A percentile compares a stretch with the other conserved stretches of the same genome.
Conservation (phyloP, 1,140 invertebrate species). For the Scaptodrosophila lebanonensis region DNA sequence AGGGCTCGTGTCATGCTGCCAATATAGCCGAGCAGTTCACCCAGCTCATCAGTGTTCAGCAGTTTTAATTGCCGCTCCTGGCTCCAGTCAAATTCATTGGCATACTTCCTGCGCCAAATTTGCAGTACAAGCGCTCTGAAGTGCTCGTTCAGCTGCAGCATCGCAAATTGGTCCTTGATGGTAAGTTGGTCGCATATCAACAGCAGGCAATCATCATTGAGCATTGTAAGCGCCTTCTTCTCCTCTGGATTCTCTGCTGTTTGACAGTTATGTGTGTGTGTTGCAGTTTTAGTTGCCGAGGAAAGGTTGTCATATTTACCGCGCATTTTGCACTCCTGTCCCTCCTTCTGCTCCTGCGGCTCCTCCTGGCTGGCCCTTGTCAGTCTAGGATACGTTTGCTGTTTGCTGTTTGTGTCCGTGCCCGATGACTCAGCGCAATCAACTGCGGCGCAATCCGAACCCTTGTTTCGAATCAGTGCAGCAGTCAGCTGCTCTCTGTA, state of each 20-base stretch:
- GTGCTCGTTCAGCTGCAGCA: constrained; percentile 36
- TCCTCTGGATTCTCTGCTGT: neutral
- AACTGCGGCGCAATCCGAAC: constrained; percentile 42
- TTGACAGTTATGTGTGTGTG: neutral
- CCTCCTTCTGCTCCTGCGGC: constrained; percentile 7
- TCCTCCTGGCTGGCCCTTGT: constrained; percentile 6
- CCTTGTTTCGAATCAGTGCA: constrained; percentile 37
- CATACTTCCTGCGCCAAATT: constrained; percentile 43
- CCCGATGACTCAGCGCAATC: constrained; percentile 9
- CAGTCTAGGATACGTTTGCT: neutral
- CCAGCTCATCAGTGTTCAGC: constrained; percentile 26
- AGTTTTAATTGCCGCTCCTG: constrained; percentile 30
- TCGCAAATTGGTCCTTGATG: constrained; percentile 42
- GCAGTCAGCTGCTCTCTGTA: constrained; percentile 29
- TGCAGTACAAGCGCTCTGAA: constrained; percentile 30
- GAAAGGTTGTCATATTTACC: no score
- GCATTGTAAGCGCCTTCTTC: constrained; percentile 18
- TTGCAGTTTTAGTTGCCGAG: no score
- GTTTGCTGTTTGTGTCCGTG: neutral
- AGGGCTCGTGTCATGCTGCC: constrained; percentile 26
- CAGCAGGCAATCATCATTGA: constrained; percentile 57
- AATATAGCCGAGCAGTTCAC: constrained; percentile 30
- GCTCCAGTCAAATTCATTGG: constrained; percentile 35
- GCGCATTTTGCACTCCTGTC: constrained; percentile 16
- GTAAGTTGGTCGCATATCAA: constrained; percentile 43